Evolutionary conservation across 2,888 invertebrate species (phyloP).

Genomic region (Amblyjoppa fuscipennis): DNA sequence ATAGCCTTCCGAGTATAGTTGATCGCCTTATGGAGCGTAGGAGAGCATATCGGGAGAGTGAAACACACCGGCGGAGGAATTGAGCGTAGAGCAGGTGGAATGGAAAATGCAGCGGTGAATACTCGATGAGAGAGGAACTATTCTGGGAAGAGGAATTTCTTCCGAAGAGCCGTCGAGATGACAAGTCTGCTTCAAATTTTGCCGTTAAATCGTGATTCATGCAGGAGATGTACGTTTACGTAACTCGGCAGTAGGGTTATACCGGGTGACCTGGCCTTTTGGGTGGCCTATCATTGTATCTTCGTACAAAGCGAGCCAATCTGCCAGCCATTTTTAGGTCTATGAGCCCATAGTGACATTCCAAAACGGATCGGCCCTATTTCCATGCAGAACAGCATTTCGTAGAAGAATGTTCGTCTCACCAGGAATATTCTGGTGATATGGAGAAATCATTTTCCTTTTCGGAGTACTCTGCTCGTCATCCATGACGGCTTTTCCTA

Average conservation of each 20-base stretch:
- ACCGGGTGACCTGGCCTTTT: not conserved
- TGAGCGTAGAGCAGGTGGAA: not conserved
- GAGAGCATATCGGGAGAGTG: not conserved
- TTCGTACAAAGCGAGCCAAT: no score
- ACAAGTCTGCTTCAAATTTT: not conserved
- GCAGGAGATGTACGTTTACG: not conserved
- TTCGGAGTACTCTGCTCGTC: no score
- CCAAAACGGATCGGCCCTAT: no score
- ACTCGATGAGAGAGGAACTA: constrained; percentile 6
- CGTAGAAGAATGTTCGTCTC: no score
- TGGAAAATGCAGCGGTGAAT: not conserved
- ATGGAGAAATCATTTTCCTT: no score
- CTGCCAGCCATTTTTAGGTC: no score
- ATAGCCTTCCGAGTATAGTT: constrained; percentile 18
- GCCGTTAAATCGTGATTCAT: not conserved
- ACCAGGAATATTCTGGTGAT: no score
- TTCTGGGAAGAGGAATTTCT: not conserved
- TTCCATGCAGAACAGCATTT: no score
- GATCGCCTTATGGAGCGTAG: constrained; percentile 7
- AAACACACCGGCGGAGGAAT: not conserved
- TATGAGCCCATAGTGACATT: no score
- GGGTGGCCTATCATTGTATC: no score
- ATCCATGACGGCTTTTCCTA: no score
- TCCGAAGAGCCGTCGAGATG: not conserved
- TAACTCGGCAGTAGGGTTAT: not conserved